phyloP scores from a whole-genome alignment of 2,888 invertebrate genomes.

The Fabriciana adippe region DNA sequence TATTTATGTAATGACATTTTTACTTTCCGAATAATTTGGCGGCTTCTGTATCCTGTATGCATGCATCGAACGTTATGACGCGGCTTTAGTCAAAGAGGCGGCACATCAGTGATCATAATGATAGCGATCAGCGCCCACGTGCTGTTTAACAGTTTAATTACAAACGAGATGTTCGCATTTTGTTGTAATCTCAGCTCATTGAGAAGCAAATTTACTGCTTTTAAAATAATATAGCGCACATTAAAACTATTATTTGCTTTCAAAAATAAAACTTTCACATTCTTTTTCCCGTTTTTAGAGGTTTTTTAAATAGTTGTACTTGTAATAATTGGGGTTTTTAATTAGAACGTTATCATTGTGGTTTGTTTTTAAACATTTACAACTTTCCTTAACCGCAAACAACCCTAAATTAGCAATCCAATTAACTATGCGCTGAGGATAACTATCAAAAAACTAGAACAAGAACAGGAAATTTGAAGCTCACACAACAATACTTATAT shows the following conservation, averaged over 20 bases:
- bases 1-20: no score
- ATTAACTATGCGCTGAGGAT: no score
- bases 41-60: no score
- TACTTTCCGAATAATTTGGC: no score
- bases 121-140: slow-evolving; percentile 2
- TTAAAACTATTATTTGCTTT: no score
- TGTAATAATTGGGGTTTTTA: no score
- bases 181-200: slow-evolving; percentile 2
- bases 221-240: background rate
- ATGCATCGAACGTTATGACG: background rate
- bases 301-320: no score
- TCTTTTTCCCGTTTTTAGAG: no score
- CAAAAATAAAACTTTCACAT: background rate
- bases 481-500: background rate
- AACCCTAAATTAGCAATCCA: no score
- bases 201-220: background rate
- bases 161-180: slow-evolving; percentile 1
- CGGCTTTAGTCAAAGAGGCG: slow-evolving; percentile 2
- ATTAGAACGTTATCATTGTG: no score
- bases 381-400: no score
- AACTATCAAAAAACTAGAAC: background rate
- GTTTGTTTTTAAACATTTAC: no score
- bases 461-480: background rate
- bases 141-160: slow-evolving; percentile 2
- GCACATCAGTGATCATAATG: background rate